A percentile compares a stretch with the other conserved stretches of the same genome.
These are phyloP conservation scores for Coreoperca whiteheadi DNA, from an alignment of 2,113 vertebrate genomes.

Conservation along the genomic window DNA sequence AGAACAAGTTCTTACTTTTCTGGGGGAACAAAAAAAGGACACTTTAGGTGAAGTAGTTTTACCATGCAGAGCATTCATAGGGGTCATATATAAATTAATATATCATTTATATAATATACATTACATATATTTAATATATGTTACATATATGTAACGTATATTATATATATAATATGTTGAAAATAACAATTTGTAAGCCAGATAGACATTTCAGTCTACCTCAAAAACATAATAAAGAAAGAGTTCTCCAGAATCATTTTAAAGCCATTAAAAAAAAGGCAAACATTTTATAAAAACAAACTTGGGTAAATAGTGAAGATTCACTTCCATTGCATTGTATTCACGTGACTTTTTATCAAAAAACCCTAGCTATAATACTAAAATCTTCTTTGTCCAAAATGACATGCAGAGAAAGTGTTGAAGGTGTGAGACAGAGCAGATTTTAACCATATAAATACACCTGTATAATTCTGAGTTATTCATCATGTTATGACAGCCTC, in stretches of 20 bases:
- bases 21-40: constrained; percentile 67
- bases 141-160: too few species aligned
- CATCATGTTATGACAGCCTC: constrained; percentile 41
- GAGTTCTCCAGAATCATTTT: background rate
- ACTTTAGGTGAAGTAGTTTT: constrained; percentile 38
- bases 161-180: background rate
- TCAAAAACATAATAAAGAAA: background rate
- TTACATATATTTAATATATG: too few species aligned
- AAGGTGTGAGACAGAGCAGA: constrained; percentile 32
- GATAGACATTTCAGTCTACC: background rate
- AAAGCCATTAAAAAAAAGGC: background rate
- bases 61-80: background rate
- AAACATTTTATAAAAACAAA: background rate
- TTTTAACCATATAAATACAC: constrained; percentile 44
- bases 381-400: constrained; percentile 39
- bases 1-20: constrained; percentile 87
- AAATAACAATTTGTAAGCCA: background rate
- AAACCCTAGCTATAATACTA: background rate
- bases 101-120: too few species aligned
- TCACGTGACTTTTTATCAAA: constrained; percentile 3
- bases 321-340: background rate
- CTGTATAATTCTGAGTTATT: constrained; percentile 40
- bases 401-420: background rate
- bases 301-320: too few species aligned
- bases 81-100: background rate